phyloP scores from a whole-genome alignment of 2,797 vertebrate species.

The Botia almorhae region DNA sequence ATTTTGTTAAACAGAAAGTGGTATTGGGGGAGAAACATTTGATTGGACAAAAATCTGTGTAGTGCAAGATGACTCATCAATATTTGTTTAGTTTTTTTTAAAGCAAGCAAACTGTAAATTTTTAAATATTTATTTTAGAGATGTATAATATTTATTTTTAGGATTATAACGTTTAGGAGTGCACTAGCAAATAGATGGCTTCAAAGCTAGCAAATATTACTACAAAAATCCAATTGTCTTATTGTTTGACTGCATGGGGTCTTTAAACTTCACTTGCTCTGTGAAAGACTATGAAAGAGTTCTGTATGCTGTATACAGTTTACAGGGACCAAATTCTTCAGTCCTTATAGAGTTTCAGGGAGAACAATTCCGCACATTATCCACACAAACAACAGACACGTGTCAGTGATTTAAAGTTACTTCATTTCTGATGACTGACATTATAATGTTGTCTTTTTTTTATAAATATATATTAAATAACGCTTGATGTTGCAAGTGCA shows the following conservation, averaged over 20 bases:
- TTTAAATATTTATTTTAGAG: neutral
- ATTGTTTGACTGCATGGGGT: neutral
- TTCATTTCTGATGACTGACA: constrained; percentile 8
- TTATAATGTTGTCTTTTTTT: constrained; percentile 31
- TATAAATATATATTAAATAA: neutral
- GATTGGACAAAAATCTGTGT: neutral
- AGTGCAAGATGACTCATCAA: neutral
- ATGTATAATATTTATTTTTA: neutral
- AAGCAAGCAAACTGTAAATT: neutral
- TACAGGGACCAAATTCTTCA: constrained; percentile 17
- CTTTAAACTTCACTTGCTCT: neutral
- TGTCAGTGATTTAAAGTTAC: neutral
- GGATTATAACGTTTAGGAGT: neutral
- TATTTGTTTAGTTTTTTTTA: neutral
- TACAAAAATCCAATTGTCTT: neutral
- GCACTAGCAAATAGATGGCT: no score
- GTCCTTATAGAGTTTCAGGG: constrained; percentile 23
- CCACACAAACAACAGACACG: neutral
- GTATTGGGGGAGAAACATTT: no score
- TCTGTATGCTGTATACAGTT: constrained; percentile 17
- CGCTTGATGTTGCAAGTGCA: constrained; percentile 18
- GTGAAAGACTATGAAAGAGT: constrained; percentile 18
- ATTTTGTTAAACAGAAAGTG: no score
- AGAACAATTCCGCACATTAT: neutral
- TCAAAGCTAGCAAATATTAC: no score